Percentiles rank a stretch among this genome's conserved stretches.
phyloP scores from a whole-genome alignment of 2,888 invertebrate species.

The Toxonevra muliebris region DNA sequence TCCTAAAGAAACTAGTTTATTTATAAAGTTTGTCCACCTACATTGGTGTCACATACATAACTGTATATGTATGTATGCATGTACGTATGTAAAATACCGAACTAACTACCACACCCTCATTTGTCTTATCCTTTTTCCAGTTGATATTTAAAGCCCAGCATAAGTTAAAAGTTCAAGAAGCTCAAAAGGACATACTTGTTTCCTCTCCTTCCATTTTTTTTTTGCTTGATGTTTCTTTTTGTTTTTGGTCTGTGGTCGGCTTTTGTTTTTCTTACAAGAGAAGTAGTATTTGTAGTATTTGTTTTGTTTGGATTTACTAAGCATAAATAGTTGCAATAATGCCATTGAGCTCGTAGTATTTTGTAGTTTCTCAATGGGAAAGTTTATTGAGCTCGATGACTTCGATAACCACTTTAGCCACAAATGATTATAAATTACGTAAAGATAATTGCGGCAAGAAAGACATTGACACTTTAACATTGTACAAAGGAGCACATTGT shows the following conservation, averaged over 20 bases:
- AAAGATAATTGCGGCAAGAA: constrained; percentile 46
- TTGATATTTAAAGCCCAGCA: constrained; percentile 29
- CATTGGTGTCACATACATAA: too few relatives aligned
- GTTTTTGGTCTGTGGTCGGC: too few relatives aligned
- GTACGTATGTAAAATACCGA: too few relatives aligned
- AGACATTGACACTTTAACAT: constrained; percentile 6
- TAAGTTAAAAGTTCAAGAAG: constrained; percentile 30
- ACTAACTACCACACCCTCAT: too few relatives aligned
- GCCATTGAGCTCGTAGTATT: background rate
- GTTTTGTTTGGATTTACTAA: background rate
- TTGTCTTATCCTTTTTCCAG: background rate
- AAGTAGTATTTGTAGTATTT: background rate
- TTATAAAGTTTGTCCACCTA: too few relatives aligned
- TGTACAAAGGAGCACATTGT: background rate
- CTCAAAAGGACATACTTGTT: background rate
- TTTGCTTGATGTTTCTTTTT: too few relatives aligned
- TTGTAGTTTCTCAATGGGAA: background rate
- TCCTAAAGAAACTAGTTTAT: too few relatives aligned
- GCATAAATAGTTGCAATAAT: too few relatives aligned
- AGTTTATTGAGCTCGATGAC: constrained; percentile 32
- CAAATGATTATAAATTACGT: constrained; percentile 56
- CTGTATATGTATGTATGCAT: too few relatives aligned
- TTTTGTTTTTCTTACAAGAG: background rate
- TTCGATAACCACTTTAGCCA: constrained; percentile 50
- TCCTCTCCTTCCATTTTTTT: too few relatives aligned